These are phyloP conservation scores for Saturnia pavonia DNA, from an alignment of 2,888 invertebrate genomes.

Conservation along the genomic window DNA sequence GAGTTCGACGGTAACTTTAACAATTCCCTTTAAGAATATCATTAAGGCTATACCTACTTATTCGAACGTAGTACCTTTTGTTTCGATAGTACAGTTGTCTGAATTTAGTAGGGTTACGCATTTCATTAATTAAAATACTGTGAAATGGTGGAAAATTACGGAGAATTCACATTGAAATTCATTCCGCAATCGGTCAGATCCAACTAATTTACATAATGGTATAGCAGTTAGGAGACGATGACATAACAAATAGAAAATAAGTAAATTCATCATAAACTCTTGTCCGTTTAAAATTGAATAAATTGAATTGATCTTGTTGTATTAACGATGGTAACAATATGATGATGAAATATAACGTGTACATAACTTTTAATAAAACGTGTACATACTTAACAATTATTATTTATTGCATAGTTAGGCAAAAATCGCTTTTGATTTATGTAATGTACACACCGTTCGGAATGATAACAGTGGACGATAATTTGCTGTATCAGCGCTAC, in stretches of 20 bases:
- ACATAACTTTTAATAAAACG: too few species aligned
- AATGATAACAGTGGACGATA: too few species aligned
- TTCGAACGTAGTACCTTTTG: background rate
- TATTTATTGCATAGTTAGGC: too few species aligned
- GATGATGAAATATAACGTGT: too few species aligned
- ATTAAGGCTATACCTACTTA: conserved; percentile 7
- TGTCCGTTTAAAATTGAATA: too few species aligned
- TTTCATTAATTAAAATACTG: background rate
- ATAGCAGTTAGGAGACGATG: background rate
- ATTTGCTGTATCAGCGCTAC: too few species aligned
- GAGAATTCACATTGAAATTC: background rate
- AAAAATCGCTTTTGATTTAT: too few species aligned
- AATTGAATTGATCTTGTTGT: too few species aligned
- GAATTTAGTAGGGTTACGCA: background rate
- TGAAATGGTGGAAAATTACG: background rate
- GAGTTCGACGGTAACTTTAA: background rate
- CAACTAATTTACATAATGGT: background rate
- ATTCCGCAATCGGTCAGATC: background rate
- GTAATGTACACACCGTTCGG: too few species aligned
- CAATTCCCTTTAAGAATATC: conserved; percentile 10
- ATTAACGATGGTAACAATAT: too few species aligned
- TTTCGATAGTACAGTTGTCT: conserved; percentile 3
- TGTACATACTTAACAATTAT: too few species aligned
- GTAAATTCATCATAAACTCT: background rate
- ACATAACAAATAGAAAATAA: background rate